Percentiles rank a stretch among this genome's conserved stretches.
These are phyloP conservation scores for Yponomeuta sedellus DNA, from an alignment of 2,888 invertebrate genomes.

Conservation along the genomic window DNA sequence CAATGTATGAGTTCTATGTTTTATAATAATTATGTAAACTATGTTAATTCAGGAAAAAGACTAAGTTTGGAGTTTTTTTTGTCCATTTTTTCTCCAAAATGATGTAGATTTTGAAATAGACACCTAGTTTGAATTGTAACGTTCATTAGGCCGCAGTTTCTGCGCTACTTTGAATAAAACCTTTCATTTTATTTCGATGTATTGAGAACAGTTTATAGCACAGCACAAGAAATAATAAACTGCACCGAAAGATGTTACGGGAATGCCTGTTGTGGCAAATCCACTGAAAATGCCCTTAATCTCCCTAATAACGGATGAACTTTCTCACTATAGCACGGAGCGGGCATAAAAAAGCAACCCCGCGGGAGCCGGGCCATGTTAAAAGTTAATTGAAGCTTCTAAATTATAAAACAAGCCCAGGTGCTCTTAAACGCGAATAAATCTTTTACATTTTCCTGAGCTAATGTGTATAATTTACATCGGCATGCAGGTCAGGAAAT, in stretches of 20 bases:
- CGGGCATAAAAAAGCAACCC: neutral
- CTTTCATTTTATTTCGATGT: too few relatives aligned
- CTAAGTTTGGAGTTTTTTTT: too few relatives aligned
- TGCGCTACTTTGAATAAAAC: too few relatives aligned
- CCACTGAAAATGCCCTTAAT: neutral
- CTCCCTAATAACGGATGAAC: neutral
- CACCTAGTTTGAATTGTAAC: too few relatives aligned
- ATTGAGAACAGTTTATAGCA: too few relatives aligned
- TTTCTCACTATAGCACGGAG: neutral
- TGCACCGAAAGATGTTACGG: neutral
- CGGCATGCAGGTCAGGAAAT: constrained; percentile 37
- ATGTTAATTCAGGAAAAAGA: too few relatives aligned
- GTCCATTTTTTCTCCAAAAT: too few relatives aligned
- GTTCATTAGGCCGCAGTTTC: too few relatives aligned
- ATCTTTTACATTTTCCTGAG: constrained; percentile 25
- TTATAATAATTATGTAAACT: too few relatives aligned
- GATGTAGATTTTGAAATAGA: too few relatives aligned
- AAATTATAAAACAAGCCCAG: constrained; percentile 31
- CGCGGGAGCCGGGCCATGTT: constrained; percentile 18
- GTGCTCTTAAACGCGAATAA: constrained; percentile 32
- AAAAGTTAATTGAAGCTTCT: constrained; percentile 39
- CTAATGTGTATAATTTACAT: constrained; percentile 41
- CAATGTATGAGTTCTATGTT: too few relatives aligned
- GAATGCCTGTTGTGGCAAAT: neutral
- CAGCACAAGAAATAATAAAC: too few relatives aligned